Evolutionary conservation across 37 sponge, comb jelly and placozoan genomes (phyloP), one percentile per base, ranked within the genome.

Genomic region (Petrosia ficiformis): DNA sequence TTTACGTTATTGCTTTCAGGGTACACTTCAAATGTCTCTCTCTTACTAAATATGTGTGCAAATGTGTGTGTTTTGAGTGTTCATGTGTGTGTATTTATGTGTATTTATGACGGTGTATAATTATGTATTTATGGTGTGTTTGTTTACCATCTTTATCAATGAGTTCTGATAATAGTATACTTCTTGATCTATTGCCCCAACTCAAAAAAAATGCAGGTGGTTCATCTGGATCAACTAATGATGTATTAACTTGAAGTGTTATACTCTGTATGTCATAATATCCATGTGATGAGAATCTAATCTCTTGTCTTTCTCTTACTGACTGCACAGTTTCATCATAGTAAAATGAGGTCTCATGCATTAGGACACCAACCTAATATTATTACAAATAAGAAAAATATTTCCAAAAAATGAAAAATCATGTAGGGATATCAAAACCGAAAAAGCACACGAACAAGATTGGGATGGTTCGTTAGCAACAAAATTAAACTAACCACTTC

Each of bases 281-380:
- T 16, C 67, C 75, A 16, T 32, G 40, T 2, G 84, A 79, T 44
- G 42, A 19, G 37, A 88, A 37, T 14, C 22, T 1, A 24, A 78
- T 19, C 10, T n/a, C 4, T 69, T 88, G 89, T 40, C 42, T 33
- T 73, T 88, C 89, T 35, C 84, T 42, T 33, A 57, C 48, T 3
- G 71, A 37, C 65, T 82, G 79, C 68, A 61, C 22, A 4, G 89
- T 88, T 44, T 88, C 73, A 39, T 65, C 67, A 64, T 88, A 82
- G 37, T 30, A 58, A 73, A 61, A 82, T 0, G 14, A 19, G 24
- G 79, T 78, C 32, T 82, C 67, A 56, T 88, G 83, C 30, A 84
- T 70, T 24, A 82, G 75, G 0, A 74, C 83, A 19, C 79, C 89
- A 42, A 88, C 89, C 89, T 88, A 68, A 3, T 42, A 22, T 26